Base-by-base conservation (phyloP, 2,888 invertebrate species). In the Sturmia bella region DNA sequence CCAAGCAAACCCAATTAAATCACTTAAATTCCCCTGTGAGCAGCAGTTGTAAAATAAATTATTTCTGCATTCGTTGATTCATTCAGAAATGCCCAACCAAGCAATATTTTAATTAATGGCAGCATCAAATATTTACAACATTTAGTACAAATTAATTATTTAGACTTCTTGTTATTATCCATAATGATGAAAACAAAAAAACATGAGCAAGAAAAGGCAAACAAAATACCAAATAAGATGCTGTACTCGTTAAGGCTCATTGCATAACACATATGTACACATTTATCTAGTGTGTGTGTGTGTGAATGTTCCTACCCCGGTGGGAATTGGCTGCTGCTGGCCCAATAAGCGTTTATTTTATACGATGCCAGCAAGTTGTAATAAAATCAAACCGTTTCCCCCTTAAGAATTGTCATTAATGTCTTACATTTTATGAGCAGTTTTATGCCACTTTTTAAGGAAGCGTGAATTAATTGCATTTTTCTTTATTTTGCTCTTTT, bases 401-500 rank as follows among this genome's bases (percentile, higher is more conserved):
- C 52, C 68, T 32, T 50, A 75, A 66, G 50, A 77, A 73, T 68
- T 68, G 27, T 41, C 52, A 57, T 43, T 37, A 64, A 45, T 57
- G 57, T 39, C 45, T 50, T 52, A 1, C 41, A 19, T 78, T 70
- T 75, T 74, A 66, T 69, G 81, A 66, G 27, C 27, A 78, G 39
- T 77, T 68, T 73, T 56, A 69, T 83, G 78, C 68, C 57, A 82
- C 69, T 85, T 85, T 83, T 86, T 87, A 86, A 85, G 87, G 89
- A 88, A 89, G 89, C 89, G 88, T 87, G 87, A 89, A 89, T 88
- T 89, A 88, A 89, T 89, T 88, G 88, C 85, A 56, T 73, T 63
- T 37, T 27, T 43, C 19, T 39, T 50, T 32, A 15, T 84, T 86
- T 87, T 86, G 9, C n/a, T 15, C 17, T 9, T 54, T 48, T 54